phyloP scores from a whole-genome alignment of 2,888 invertebrate genomes.

The Ormyrus nitidulus region DNA sequence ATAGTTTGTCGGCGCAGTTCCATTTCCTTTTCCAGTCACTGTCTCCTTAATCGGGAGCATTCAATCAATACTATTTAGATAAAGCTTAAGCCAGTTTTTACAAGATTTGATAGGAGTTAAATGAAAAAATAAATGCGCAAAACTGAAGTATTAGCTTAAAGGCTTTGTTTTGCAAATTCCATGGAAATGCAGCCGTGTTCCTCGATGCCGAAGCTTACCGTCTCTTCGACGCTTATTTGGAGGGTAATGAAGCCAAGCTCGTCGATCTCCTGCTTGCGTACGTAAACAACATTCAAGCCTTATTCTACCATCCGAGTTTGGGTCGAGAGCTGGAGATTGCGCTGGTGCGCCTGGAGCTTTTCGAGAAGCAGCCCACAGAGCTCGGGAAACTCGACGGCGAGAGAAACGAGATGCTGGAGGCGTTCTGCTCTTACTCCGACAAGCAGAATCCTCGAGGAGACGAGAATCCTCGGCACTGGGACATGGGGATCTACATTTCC shows the following conservation, averaged over 20 bases:
- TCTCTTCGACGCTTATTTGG: constrained; percentile 82
- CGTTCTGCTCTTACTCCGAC: constrained; percentile 85
- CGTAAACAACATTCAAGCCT: constrained; percentile 86
- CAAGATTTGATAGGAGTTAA: too few relatives aligned
- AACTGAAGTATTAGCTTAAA: neutral
- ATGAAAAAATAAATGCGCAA: neutral
- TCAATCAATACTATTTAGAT: too few relatives aligned
- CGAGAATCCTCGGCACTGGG: constrained; percentile 85
- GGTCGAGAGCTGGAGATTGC: constrained; percentile 82
- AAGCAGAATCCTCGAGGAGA: constrained; percentile 82
- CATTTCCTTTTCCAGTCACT: too few relatives aligned
- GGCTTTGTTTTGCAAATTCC: neutral
- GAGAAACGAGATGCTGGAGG: constrained; percentile 82
- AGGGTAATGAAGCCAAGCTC: constrained; percentile 81
- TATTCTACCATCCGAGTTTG: constrained; percentile 86
- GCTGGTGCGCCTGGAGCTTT: constrained; percentile 83
- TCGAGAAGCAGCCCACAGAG: constrained; percentile 80
- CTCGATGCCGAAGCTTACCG: constrained; percentile 85
- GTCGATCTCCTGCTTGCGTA: constrained; percentile 87
- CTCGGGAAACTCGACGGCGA: constrained; percentile 83
- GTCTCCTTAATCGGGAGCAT: too few relatives aligned
- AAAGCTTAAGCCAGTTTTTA: too few relatives aligned
- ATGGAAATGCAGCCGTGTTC: constrained; percentile 79
- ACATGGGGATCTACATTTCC: constrained; percentile 86
- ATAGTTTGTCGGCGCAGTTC: too few relatives aligned